Evolutionary conservation across 2,888 invertebrate genomes (phyloP), one percentile per base, ranked within the genome.

Genomic region (Boloria selene): DNA sequence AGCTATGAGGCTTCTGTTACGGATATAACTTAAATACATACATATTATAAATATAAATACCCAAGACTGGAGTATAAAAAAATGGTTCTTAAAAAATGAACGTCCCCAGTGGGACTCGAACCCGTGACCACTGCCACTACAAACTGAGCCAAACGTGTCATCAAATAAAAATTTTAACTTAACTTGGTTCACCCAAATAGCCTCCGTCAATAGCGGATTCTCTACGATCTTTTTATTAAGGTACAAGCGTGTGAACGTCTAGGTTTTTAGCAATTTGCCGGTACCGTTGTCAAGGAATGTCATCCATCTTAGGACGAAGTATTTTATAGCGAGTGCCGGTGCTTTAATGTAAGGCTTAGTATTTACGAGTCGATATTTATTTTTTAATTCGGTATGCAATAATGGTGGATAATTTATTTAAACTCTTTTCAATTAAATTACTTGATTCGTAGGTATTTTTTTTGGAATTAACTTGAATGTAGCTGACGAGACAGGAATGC

Each of bases 221-320:
- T 61, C 53, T 22, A 16, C 17, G n/a, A 63, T 45, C 60, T 61
- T 63, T 70, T 68, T 70, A 56, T 47, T 66, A 54, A 50, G 45
- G 49, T 49, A 42, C 22, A 51, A 63, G 56, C 68, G 65, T 70
- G 70, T 68, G 67, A 68, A 63, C 45, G 54, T 65, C 58, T 65
- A 49, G 63, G 53, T 61, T 70, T 70, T 68, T 58, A 68, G 26
- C 63, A 68, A 68, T 70, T 70, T 61, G 60, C 70, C 65, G 68
- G 58, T 61, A 52, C 52, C 64, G 50, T 65, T 65, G 60, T 61
- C 55, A 50, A 63, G 68, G 62, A 68, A 65, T 70, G 68, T 56
- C 63, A 64, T 70, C 61, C 49, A 63, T 64, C 61, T 61, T 47
- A 52, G 58, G 56, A 58, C 51, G 61, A 58, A 58, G 64, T 56